Conservation (phyloP, 2,888 invertebrate species). For the Tanytarsus gracilentus region DNA sequence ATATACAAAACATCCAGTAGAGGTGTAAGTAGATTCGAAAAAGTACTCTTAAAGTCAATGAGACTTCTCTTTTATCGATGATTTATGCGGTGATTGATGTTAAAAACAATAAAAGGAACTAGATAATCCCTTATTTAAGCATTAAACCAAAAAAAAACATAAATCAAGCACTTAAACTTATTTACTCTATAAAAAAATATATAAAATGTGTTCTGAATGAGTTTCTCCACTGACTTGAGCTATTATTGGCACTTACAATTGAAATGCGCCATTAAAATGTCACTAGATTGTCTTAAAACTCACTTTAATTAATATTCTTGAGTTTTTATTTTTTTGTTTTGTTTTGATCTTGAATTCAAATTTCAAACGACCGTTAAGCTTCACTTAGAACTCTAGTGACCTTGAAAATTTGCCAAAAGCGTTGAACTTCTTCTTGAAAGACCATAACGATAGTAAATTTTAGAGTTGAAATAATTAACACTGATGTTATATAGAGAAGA, state of each 20-base stretch:
- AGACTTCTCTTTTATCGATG: background rate
- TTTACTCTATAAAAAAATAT: constrained; percentile 1
- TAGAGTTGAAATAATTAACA: too few relatives aligned
- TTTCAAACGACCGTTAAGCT: too few relatives aligned
- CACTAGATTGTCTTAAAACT: background rate
- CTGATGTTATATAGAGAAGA: too few relatives aligned
- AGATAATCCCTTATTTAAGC: background rate
- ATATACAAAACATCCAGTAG: too few relatives aligned
- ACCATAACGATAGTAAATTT: too few relatives aligned
- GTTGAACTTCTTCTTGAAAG: too few relatives aligned
- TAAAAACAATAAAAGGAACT: background rate
- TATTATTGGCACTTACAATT: background rate
- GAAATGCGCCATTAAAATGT: background rate
- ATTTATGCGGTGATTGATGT: background rate
- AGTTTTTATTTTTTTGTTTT: too few relatives aligned
- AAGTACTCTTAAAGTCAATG: background rate
- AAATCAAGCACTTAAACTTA: background rate
- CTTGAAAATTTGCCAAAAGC: too few relatives aligned
- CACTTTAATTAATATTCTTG: too few relatives aligned
- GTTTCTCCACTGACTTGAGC: background rate
- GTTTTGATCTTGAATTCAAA: too few relatives aligned
- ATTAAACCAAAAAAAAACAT: background rate
- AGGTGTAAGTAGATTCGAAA: too few relatives aligned
- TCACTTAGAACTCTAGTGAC: too few relatives aligned
- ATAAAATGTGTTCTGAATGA: constrained; percentile 1